Conservation (phyloP, 2,888 invertebrate species). For the Sinhomidia bicolor region DNA sequence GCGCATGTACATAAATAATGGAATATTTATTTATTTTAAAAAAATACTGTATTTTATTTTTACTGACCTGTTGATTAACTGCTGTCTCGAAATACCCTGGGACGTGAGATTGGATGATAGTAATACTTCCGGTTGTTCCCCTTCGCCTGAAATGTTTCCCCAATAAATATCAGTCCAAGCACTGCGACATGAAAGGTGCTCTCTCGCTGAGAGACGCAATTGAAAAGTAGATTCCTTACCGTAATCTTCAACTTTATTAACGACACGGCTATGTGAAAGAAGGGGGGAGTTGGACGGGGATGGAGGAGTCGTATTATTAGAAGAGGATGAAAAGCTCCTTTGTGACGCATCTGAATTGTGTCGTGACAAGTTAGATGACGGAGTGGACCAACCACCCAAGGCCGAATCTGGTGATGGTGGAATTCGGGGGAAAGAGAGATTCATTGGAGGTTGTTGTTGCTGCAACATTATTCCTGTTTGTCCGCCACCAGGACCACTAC, state of each 20-base stretch:
- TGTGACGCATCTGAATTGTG: constrained; percentile 80
- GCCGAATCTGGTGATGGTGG: constrained; percentile 80
- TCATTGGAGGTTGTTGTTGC: constrained; percentile 79
- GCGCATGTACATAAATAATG: no score
- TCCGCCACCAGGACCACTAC: constrained; percentile 38
- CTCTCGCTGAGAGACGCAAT: not conserved
- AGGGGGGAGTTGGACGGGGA: constrained; percentile 80
- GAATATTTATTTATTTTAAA: no score
- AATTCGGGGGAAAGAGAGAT: constrained; percentile 80
- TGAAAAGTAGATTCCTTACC: constrained; percentile 68
- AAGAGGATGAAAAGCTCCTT: constrained; percentile 80
- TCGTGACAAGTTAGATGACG: constrained; percentile 80
- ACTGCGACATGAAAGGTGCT: not conserved
- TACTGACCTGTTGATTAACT: constrained; percentile 80
- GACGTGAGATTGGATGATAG: constrained; percentile 80
- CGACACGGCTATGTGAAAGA: constrained; percentile 79
- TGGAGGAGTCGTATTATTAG: constrained; percentile 80
- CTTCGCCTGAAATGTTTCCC: constrained; percentile 68
- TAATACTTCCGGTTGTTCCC: constrained; percentile 80
- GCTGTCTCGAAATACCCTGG: constrained; percentile 80
- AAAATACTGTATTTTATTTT: not conserved
- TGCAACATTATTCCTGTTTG: constrained; percentile 70
- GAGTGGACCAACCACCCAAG: constrained; percentile 80
- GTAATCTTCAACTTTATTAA: constrained; percentile 80
- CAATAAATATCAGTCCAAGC: not conserved